A percentile compares a stretch with the other conserved stretches of the same genome.
phyloP scores from a whole-genome alignment of 2,113 vertebrate species.

The Sebastes fasciatus region DNA sequence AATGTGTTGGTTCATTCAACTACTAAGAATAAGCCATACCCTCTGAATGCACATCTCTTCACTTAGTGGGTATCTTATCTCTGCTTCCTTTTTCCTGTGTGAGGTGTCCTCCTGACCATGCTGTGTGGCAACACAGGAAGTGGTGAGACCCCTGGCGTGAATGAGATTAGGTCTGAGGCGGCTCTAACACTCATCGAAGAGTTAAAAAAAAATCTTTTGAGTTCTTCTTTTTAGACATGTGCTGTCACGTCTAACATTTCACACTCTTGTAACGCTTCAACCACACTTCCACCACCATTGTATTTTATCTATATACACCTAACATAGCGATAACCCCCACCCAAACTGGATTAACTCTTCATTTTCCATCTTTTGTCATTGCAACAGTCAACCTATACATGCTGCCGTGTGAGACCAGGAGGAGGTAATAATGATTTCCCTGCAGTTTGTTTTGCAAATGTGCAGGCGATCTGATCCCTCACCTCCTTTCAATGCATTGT shows the following conservation, averaged over 20 bases:
- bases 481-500: conserved; percentile 41
- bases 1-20: conserved; percentile 11
- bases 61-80: conserved; percentile 38
- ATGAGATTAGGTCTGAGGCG: conserved; percentile 36
- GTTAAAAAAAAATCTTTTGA: conserved; percentile 22
- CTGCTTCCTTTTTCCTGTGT: conserved; percentile 38
- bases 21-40: not conserved
- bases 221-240: not conserved
- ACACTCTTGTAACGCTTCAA: not conserved
- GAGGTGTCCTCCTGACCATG: conserved; percentile 20
- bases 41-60: conserved; percentile 12
- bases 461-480: not conserved
- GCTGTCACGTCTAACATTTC: conserved; percentile 14
- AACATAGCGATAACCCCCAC: not conserved
- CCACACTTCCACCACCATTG: not conserved
- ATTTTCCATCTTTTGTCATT: conserved; percentile 7
- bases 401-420: conserved; percentile 12
- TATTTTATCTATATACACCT: not conserved
- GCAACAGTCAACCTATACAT: not conserved
- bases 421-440: conserved; percentile 50
- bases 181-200: conserved; percentile 5
- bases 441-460: conserved; percentile 71
- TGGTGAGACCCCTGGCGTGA: conserved; percentile 32
- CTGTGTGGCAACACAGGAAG: conserved; percentile 53
- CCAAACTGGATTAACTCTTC: not conserved